phyloP scores from a whole-genome alignment of 1,140 invertebrate species.

The Aphidius gifuensis region DNA sequence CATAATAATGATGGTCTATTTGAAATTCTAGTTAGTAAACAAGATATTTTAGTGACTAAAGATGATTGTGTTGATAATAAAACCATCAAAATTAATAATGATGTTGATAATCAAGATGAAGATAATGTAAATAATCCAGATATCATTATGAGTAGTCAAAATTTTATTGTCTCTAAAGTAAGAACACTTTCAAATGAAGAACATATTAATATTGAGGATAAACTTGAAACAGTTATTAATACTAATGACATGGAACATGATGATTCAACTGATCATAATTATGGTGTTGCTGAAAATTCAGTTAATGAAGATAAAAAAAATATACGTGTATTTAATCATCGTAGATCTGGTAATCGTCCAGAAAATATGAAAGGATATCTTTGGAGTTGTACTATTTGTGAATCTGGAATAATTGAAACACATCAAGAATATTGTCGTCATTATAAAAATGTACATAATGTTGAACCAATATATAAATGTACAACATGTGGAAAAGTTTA shows the following conservation, averaged over 20 bases:
- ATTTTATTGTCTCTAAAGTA: no score
- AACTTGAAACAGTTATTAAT: no score
- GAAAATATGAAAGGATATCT: constrained; percentile 23
- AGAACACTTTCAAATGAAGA: no score
- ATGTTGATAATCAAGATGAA: constrained; percentile 1
- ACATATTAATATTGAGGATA: no score
- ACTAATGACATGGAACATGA: no score
- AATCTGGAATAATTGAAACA: constrained; percentile 11
- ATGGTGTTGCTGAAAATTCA: no score
- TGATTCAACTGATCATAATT: no score
- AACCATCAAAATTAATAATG: background rate
- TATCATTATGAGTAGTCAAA: background rate
- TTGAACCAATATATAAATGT: constrained; percentile 35
- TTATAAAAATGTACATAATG: constrained; percentile 32
- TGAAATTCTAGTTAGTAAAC: background rate
- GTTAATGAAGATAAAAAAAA: background rate
- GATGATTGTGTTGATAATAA: no score
- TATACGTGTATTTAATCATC: background rate
- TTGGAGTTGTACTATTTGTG: constrained; percentile 26
- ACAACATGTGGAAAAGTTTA: constrained; percentile 35
- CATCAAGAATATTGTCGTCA: constrained; percentile 30
- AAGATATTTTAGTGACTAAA: background rate
- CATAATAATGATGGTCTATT: constrained; percentile 5
- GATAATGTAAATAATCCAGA: background rate
- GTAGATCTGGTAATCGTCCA: constrained; percentile 3